Conservation (phyloP, 2,113 vertebrate genomes). For the Petroica traversi region DNA sequence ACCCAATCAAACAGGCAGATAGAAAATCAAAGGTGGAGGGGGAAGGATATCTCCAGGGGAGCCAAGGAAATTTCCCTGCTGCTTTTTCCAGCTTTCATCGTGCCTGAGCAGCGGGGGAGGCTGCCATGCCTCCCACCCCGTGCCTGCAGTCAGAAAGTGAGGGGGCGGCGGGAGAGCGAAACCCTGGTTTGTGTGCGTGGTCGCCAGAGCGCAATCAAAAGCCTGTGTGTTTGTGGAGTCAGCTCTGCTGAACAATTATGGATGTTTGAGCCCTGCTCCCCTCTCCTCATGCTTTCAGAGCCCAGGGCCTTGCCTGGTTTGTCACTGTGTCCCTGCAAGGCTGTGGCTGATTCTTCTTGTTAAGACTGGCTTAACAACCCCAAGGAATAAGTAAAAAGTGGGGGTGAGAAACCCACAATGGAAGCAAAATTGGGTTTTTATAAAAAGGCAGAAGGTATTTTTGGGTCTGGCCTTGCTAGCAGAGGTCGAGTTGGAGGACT, state of each 20-base stretch:
- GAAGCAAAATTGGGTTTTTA: not conserved
- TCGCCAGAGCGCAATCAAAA: not conserved
- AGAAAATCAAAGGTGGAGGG: not conserved
- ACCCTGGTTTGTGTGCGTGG: not conserved
- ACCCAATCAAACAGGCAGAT: not conserved
- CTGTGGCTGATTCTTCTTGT: not conserved
- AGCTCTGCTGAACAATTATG: not conserved
- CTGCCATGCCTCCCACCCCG: not conserved
- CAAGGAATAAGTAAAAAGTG: not conserved
- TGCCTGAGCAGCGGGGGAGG: not conserved
- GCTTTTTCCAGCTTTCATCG: not conserved
- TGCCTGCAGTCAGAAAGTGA: constrained; percentile 31
- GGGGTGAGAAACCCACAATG: not conserved
- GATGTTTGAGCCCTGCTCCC: not conserved
- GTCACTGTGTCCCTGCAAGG: not conserved
- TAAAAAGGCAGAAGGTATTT: not conserved
- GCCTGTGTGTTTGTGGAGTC: not conserved
- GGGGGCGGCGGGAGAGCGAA: not conserved
- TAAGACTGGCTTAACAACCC: not conserved
- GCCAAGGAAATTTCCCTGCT: not conserved
- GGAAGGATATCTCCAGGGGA: not conserved
- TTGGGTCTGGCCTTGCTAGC: not conserved
- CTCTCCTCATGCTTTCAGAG: not conserved
- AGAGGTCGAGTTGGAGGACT: not conserved
- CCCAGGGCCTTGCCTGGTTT: not conserved